A percentile compares a stretch with the other conserved stretches of the same genome.
Conservation (phyloP, 2,797 vertebrate species). For the Notolabrus celidotus region DNA sequence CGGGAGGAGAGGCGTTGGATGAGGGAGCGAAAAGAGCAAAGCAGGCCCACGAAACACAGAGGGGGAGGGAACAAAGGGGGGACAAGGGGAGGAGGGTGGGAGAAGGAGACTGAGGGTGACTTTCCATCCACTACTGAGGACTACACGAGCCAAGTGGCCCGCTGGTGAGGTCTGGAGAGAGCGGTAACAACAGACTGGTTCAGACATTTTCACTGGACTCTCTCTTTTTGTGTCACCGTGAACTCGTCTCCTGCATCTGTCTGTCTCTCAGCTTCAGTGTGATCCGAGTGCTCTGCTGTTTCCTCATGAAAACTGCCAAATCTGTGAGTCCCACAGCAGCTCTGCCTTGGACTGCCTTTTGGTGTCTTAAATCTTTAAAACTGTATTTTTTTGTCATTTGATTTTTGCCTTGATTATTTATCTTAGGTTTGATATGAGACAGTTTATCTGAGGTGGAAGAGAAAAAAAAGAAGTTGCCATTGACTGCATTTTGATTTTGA, state of each 20-base stretch:
- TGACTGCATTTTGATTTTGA: constrained; percentile 53
- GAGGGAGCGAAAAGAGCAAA: constrained; percentile 86
- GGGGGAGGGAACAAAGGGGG: constrained; percentile 61
- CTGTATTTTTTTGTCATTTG: constrained; percentile 49
- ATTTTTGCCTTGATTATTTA: constrained; percentile 69
- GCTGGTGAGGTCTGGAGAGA: constrained; percentile 88
- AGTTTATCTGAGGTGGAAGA: constrained; percentile 33
- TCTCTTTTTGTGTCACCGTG: constrained; percentile 61
- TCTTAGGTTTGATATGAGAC: constrained; percentile 48
- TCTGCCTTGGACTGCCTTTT: constrained; percentile 78
- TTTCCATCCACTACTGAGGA: constrained; percentile 91
- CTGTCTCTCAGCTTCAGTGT: constrained; percentile 75
- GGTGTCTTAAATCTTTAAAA: constrained; percentile 83
- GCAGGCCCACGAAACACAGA: constrained; percentile 78
- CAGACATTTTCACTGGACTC: constrained; percentile 47
- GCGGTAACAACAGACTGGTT: constrained; percentile 45
- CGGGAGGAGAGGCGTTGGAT: constrained; percentile 90
- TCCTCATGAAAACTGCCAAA: constrained; percentile 75
- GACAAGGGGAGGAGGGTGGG: constrained; percentile 56
- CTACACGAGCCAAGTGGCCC: constrained; percentile 96
- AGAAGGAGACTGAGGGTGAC: constrained; percentile 70
- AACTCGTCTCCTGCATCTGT: constrained; percentile 67
- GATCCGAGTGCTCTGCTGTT: constrained; percentile 72
- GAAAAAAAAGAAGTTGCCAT: constrained; percentile 41
- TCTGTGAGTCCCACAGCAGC: constrained; percentile 78